These are phyloP conservation scores for Potamarius usumacintae DNA, from an alignment of 2,113 vertebrate species.

Conservation along the genomic window DNA sequence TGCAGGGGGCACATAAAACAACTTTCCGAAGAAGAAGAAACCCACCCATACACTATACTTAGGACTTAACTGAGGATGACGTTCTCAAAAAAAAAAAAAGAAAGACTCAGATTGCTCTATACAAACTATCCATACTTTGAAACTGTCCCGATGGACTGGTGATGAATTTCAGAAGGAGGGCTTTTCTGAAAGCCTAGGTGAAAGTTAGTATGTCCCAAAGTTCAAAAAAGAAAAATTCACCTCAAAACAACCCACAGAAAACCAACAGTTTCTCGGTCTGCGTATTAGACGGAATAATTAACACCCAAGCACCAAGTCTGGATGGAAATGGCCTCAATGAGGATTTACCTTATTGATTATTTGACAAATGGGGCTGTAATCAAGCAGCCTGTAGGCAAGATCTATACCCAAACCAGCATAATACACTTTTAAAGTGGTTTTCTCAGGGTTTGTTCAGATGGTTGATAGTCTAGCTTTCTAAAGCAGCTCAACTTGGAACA, in stretches of 20 bases:
- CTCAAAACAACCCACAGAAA: neutral
- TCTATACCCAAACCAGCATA: neutral
- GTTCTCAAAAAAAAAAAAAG: neutral
- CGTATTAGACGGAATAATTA: neutral
- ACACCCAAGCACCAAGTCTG: neutral
- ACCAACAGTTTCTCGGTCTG: neutral
- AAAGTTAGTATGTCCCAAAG: neutral
- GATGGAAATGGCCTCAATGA: neutral
- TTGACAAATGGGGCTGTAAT: neutral
- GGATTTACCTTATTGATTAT: neutral
- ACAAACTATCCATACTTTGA: neutral
- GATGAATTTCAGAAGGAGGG: neutral
- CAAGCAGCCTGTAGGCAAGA: neutral
- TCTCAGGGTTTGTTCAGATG: neutral
- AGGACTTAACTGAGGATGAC: neutral
- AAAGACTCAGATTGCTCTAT: neutral
- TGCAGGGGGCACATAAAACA: neutral
- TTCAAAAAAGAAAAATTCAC: neutral
- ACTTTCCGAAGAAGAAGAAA: neutral
- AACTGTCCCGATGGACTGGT: neutral
- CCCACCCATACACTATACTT: neutral
- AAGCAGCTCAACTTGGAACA: neutral
- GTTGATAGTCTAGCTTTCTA: neutral
- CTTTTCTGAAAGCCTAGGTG: neutral
- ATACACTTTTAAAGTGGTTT: neutral